Evolutionary conservation across 2,797 vertebrate genomes (phyloP).

Genomic region (Loriculus beryllinus): DNA sequence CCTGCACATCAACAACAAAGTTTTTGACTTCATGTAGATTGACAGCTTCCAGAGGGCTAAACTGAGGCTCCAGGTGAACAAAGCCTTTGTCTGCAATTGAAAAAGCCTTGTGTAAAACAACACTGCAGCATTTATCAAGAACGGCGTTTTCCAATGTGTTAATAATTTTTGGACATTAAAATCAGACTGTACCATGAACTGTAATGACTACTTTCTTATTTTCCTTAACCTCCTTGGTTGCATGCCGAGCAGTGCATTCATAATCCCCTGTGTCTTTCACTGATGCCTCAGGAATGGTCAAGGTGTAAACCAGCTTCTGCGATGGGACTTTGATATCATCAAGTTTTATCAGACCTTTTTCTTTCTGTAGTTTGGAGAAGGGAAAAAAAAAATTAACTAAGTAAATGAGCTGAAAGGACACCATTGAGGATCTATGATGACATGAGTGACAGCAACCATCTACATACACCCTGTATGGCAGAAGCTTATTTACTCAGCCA

Average conservation of each 20-base stretch:
- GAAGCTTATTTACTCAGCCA: background rate
- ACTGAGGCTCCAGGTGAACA: slow-evolving; percentile 80
- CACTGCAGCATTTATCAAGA: background rate
- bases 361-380: slow-evolving; percentile 77
- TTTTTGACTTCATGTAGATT: slow-evolving; percentile 90
- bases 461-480: background rate
- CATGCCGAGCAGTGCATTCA: slow-evolving; percentile 88
- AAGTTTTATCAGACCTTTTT: slow-evolving; percentile 73
- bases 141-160: background rate
- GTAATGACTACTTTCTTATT: slow-evolving; percentile 85
- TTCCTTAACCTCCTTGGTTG: slow-evolving; percentile 84
- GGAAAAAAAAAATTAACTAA: background rate
- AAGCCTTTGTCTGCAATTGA: slow-evolving; percentile 85
- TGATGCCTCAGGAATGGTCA: slow-evolving; percentile 87
- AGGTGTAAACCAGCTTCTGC: slow-evolving; percentile 83
- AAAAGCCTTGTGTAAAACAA: slow-evolving; percentile 12
- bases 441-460: background rate
- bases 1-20: slow-evolving; percentile 84
- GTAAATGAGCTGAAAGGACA: slow-evolving; percentile 1
- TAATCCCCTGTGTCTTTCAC: slow-evolving; percentile 93
- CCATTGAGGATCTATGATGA: background rate
- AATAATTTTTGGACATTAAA: slow-evolving; percentile 7
- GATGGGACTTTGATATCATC: slow-evolving; percentile 77
- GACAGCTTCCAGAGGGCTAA: slow-evolving; percentile 81
- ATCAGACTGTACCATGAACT: slow-evolving; percentile 85